These are phyloP conservation scores for Papilio aristodemus DNA, from an alignment of 1,140 invertebrate genomes.

Conservation along the genomic window DNA sequence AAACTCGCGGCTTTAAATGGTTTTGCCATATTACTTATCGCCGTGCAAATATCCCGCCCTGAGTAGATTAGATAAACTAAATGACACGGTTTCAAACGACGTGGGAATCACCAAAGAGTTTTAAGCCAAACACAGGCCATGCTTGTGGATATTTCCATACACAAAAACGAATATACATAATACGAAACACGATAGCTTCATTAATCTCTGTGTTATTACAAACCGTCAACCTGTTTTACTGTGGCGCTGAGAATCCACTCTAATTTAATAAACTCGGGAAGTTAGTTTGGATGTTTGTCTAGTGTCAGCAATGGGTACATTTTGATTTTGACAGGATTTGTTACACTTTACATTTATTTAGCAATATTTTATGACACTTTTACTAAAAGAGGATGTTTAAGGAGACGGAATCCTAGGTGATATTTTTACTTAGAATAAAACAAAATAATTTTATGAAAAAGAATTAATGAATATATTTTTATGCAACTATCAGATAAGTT, in stretches of 20 bases:
- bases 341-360: neutral
- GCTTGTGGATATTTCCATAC: slow-evolving; percentile 22
- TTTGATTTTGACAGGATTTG: neutral
- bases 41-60: slow-evolving; percentile 74
- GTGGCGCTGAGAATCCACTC: neutral
- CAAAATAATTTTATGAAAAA: neutral
- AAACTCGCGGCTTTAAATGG: slow-evolving; percentile 55
- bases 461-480: neutral
- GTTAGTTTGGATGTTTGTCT: neutral
- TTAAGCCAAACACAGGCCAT: slow-evolving; percentile 11
- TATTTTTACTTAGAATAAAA: no score
- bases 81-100: slow-evolving; percentile 55
- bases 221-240: slow-evolving; percentile 3
- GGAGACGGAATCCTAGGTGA: no score
- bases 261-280: slow-evolving; percentile 1
- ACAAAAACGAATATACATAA: neutral
- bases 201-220: slow-evolving; percentile 21
- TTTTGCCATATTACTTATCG: slow-evolving; percentile 64
- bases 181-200: slow-evolving; percentile 17
- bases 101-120: slow-evolving; percentile 50
- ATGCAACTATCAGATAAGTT: neutral
- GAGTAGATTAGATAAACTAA: slow-evolving; percentile 71
- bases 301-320: neutral
- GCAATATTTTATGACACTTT: no score
- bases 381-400: no score